Conservation (phyloP, 2,797 vertebrate genomes). For the Pangasius djambal region DNA sequence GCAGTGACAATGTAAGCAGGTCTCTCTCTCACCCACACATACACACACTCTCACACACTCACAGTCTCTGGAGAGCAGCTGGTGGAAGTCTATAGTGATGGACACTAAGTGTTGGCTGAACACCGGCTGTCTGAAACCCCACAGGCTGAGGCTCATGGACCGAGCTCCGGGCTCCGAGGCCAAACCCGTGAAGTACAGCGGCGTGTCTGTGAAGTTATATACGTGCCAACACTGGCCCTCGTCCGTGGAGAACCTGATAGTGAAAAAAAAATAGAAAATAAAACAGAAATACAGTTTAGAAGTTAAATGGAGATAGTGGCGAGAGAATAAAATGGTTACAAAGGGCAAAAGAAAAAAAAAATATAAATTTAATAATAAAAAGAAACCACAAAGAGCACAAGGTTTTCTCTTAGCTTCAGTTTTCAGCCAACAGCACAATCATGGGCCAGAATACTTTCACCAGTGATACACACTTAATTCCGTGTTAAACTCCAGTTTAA, state of each 20-base stretch:
- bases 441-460: background rate
- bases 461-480: background rate
- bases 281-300: constrained; percentile 3
- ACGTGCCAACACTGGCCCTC: constrained; percentile 94
- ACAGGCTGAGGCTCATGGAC: constrained; percentile 92
- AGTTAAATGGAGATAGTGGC: background rate
- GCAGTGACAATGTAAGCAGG: background rate
- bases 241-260: constrained; percentile 89
- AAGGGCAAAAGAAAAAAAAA: background rate
- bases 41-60: constrained; percentile 63
- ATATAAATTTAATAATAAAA: background rate
- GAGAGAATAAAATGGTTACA: background rate
- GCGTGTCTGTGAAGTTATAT: constrained; percentile 81
- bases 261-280: background rate
- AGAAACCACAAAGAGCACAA: background rate
- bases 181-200: constrained; percentile 88
- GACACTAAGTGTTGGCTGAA: constrained; percentile 86
- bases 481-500: background rate
- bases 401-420: background rate
- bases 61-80: constrained; percentile 88
- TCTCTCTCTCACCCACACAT: background rate
- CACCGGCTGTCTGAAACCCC: constrained; percentile 84
- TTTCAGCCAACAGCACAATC: background rate
- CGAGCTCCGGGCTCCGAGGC: constrained; percentile 91
- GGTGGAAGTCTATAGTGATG: constrained; percentile 90